Evolutionary conservation across 2,113 vertebrate genomes (phyloP), one percentile per base, ranked within the genome.

Genomic region (Pangasianodon gigas): DNA sequence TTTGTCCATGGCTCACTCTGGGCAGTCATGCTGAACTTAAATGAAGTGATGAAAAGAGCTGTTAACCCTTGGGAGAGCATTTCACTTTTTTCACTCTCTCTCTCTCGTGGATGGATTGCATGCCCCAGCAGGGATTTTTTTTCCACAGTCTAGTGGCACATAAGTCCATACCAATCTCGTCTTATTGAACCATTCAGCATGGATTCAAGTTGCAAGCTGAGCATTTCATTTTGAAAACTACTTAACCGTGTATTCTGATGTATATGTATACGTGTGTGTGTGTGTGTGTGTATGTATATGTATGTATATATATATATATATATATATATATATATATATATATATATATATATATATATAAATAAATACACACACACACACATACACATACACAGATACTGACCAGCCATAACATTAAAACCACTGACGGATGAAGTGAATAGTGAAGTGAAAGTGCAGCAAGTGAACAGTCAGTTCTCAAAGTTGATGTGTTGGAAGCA

Each of bases 111-210:
- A 74, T 32, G 29, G 65, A 41, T 74, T 37, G n/a, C 6, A 71
- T 91, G 81, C 52, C 48, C 48, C 80, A 46, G 69, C 26, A 87
- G 69, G 75, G 29, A 29, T 65, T 29, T 29, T 65, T 88, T 88
- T 71, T 88, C 62, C 86, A 86, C 84, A 79, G 32, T 80, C 60
- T 82, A 85, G 24, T 74, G 48, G 52, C 52, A 80, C 48, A 87
- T 85, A 81, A 21, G 54, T 89, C 71, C 60, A 86, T 58, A 77
- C n/a, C 79, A 79, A n/a, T 60, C 56, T 54, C 19, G 18, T 65
- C 19, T 87, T 87, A 54, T 87, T 81, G 90, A 87, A 89, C n/a
- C 41, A 44, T 84, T 32, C 84, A 32, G 65, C 37, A 65, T 71
- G 44, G 18, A 74, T 90, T 51, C 48, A 87, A 65, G 54, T 56